Evolutionary conservation across 2,797 vertebrate species (phyloP), one percentile per base, ranked within the genome.

Genomic region (Pipistrellus kuhlii): DNA sequence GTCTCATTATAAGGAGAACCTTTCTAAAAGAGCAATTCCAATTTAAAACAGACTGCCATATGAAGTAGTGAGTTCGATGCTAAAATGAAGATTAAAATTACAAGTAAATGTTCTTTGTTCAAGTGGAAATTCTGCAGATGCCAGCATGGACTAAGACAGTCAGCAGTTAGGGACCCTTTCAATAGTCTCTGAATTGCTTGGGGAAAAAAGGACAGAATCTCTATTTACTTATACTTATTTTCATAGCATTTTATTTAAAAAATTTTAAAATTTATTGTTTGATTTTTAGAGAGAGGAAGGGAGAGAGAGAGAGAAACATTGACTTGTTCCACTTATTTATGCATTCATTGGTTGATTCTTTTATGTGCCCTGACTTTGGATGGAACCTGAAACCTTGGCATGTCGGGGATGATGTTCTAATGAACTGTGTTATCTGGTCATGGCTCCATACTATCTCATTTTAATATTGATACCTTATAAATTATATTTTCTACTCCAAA

Each of bases 201-300:
- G 66, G 88, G 69, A 20, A 91, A 75, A 20, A 59, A 46, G 38
- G 21, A 20, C 57, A 75, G 25, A 69, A 68, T 75, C 23, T 86
- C 48, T 62, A 17, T 66, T 77, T 72, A 71, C 38, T 88, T 84
- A 59, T 69, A 64, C 93, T 38, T 84, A 21, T 64, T 91, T 64
- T 32, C 64, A 18, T 66, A 80, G 13, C 30, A n/a, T 75, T 85
- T 87, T 46, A 85, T 83, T 95, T 91, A n/a, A 64, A 64, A n/a
- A 7, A 2, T 59, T 13, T 59, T 14, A 3, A n/a, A n/a, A n/a
- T 64, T 64, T 64, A n/a, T 17, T 64, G 27, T 30, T 64, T 64
- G 30, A 64, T 64, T 30, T 64, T 64, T 64, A 64, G 30, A 64
- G 59, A 64, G 62, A 64, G 62, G 62, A 64, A 64, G 48, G 46